phyloP scores from a whole-genome alignment of 2,888 invertebrate genomes.

The Oscheius sp. region DNA sequence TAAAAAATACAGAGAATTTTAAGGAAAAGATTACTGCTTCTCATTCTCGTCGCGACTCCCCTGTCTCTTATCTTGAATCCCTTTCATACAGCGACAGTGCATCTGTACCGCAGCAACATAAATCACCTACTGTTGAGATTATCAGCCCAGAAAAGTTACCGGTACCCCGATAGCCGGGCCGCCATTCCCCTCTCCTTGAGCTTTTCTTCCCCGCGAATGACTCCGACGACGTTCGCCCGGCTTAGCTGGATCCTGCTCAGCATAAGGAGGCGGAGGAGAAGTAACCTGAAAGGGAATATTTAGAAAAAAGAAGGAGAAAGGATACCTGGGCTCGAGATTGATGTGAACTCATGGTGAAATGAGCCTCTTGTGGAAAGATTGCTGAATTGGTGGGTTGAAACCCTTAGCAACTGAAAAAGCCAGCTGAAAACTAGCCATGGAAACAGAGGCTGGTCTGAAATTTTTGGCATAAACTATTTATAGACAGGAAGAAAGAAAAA shows the following conservation, averaged over 20 bases:
- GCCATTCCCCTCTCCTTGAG: background rate
- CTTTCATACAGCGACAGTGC: background rate
- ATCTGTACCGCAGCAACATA: background rate
- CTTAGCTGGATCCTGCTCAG: background rate
- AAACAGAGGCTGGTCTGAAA: background rate
- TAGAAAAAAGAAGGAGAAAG: background rate
- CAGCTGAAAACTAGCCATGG: background rate
- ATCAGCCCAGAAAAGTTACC: no score
- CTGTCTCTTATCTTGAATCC: background rate
- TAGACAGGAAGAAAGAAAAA: no score
- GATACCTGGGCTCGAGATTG: conserved; percentile 9
- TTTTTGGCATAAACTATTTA: background rate
- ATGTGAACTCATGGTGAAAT: background rate
- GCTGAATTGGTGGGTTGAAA: no score
- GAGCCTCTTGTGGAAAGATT: background rate
- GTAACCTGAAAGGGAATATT: background rate
- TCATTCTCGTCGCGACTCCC: no score
- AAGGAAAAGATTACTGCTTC: no score
- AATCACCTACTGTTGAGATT: background rate
- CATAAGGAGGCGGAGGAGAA: background rate
- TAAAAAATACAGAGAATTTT: no score
- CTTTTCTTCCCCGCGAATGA: background rate
- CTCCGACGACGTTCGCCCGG: conserved; percentile 1
- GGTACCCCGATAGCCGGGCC: no score
- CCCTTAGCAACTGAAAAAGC: background rate